A percentile compares a stretch with the other conserved stretches of the same genome.
These are phyloP conservation scores for Drosophila insularis DNA, from an alignment of 1,140 invertebrate species.

Conservation along the genomic window DNA sequence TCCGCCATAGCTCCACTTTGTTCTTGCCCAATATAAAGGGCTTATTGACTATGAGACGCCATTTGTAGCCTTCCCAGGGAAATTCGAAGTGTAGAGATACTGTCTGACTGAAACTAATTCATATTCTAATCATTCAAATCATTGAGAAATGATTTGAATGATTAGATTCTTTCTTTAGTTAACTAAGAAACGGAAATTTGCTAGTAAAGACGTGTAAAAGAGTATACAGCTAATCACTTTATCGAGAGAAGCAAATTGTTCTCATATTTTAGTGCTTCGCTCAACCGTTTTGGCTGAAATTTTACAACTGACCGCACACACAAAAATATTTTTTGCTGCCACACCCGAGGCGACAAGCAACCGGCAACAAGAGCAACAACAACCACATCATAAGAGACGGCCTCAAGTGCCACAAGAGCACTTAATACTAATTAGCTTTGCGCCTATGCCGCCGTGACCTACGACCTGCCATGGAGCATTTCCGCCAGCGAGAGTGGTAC, in stretches of 20 bases:
- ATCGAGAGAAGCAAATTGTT: not conserved
- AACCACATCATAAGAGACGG: slow-evolving; percentile 36
- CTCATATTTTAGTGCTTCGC: slow-evolving; percentile 16
- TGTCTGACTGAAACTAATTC: no score
- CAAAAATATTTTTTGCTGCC: slow-evolving; percentile 77
- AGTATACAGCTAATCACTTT: slow-evolving; percentile 24
- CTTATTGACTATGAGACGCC: not conserved
- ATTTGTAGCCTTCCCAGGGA: not conserved
- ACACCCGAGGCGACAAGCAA: slow-evolving; percentile 66
- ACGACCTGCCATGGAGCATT: slow-evolving; percentile 62
- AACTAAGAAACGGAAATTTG: no score
- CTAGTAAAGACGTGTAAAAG: not conserved
- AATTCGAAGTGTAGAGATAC: no score
- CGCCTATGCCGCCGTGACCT: slow-evolving; percentile 73
- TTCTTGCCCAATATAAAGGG: not conserved
- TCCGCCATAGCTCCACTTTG: no score
- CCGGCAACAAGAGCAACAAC: slow-evolving; percentile 24
- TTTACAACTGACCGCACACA: slow-evolving; percentile 79
- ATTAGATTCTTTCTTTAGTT: no score
- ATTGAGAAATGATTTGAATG: no score
- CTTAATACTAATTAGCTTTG: slow-evolving; percentile 81
- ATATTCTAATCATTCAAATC: no score
- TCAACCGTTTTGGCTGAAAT: slow-evolving; percentile 60
- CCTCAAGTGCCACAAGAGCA: slow-evolving; percentile 74
- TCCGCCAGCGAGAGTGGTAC: slow-evolving; percentile 32